Evolutionary conservation across 2,888 invertebrate genomes (phyloP), one percentile per base, ranked within the genome.

Genomic region (Agapostemon virescens): DNA sequence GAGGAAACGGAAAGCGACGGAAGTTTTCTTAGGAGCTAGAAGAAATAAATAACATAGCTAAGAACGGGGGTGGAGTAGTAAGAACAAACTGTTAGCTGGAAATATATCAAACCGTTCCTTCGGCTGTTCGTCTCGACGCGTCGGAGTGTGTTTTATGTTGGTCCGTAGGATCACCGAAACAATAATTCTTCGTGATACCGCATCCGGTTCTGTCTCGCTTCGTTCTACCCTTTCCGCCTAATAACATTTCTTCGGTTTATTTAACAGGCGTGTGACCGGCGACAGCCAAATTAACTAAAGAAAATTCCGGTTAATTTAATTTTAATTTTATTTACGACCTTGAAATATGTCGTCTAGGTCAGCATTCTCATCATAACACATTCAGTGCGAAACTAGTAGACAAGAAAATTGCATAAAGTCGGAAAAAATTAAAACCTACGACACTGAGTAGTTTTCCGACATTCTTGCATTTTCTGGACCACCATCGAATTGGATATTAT

Each of bases 51-150:
- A 79, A 81, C 74, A 83, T 64, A 61, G 52, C 42, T 45, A 33
- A 66, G 49, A 80, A 66, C 74, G 72, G 66, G 9, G 66, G 69
- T 38, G 63, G 45, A 71, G 71, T 49, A 69, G 66, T 73, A 70
- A 77, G 74, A 69, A 82, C 78, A 66, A 80, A 79, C 72, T 74
- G 77, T 71, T 66, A 77, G 75, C 74, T 69, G 76, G 81, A 74
- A 74, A 87, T 86, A 86, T 84, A 87, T 89, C 85, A 85, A 86
- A 84, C 82, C 77, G 83, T 86, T 86, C 85, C 88, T 86, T 80
- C 82, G 86, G 85, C 82, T 74, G 74, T 83, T 81, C 74, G 79
- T 80, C 76, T 85, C 73, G 42, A 45, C 67, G 72, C 79, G 76
- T 74, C 78, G 81, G 76, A 81, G 71, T 76, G 72, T 79, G 79